A percentile compares a stretch with the other conserved stretches of the same genome.
Evolutionary conservation across 1,140 invertebrate species (phyloP).

Genomic region (Eurosta solidaginis): DNA sequence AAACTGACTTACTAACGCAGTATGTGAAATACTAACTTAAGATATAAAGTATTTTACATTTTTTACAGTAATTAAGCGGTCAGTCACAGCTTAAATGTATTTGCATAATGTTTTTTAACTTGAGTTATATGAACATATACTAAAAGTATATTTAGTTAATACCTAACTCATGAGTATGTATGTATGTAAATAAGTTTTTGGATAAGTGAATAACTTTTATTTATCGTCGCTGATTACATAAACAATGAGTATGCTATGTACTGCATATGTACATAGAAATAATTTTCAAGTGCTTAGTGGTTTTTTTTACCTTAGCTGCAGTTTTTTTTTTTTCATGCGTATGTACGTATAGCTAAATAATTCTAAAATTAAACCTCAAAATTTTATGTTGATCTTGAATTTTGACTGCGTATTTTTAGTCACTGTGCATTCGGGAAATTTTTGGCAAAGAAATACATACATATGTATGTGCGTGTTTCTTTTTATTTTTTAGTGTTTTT

Average conservation of each 20-base stretch:
- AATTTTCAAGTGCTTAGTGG: neutral
- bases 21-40: too few species aligned
- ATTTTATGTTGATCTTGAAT: neutral
- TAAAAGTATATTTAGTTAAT: too few species aligned
- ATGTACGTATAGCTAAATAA: neutral
- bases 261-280: neutral
- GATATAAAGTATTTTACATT: too few species aligned
- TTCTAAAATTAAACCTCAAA: neutral
- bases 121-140: too few species aligned
- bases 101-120: neutral
- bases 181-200: too few species aligned
- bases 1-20: too few species aligned
- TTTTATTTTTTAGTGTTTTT: too few species aligned
- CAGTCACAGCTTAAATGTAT: neutral
- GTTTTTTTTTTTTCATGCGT: neutral
- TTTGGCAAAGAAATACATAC: neutral
- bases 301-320: too few species aligned
- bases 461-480: too few species aligned
- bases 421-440: neutral
- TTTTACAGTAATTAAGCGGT: too few species aligned
- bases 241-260: neutral
- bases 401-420: neutral
- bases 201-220: too few species aligned
- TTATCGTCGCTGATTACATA: neutral
- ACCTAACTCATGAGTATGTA: too few species aligned